phyloP scores from a whole-genome alignment of 1,140 invertebrate species.

The Diachasmimorpha longicaudata region DNA sequence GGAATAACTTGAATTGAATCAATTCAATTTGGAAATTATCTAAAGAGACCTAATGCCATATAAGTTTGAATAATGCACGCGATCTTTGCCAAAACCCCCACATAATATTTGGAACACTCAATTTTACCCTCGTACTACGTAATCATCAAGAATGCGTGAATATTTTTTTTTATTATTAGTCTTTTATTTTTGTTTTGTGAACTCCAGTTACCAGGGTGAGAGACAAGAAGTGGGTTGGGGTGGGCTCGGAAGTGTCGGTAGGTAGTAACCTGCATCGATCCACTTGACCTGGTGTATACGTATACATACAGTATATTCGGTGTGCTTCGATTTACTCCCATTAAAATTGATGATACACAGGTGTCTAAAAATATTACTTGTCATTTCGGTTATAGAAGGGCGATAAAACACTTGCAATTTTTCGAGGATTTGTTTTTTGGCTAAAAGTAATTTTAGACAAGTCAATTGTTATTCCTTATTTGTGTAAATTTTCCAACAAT shows the following conservation, averaged over 20 bases:
- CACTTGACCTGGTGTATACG: slow-evolving; percentile 39
- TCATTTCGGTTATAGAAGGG: background rate
- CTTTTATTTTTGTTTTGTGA: background rate
- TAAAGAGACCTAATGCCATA: background rate
- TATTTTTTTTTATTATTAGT: background rate
- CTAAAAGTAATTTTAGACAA: too few species aligned
- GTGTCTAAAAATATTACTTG: background rate
- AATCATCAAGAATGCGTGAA: background rate
- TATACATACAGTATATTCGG: background rate
- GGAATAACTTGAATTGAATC: too few species aligned
- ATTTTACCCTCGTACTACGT: background rate
- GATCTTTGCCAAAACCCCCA: too few species aligned
- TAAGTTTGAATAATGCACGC: too few species aligned
- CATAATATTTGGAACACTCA: background rate
- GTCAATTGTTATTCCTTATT: too few species aligned
- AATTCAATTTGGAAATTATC: too few species aligned
- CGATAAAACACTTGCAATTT: background rate
- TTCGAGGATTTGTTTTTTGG: too few species aligned
- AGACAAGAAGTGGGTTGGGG: background rate
- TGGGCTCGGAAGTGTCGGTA: background rate
- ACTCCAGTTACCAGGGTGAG: background rate
- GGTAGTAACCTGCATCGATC: slow-evolving; percentile 44
- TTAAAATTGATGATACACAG: background rate
- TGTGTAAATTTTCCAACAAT: too few species aligned
- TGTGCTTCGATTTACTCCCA: background rate